Evolutionary conservation across 2,113 vertebrate species (phyloP).

Genomic region (Zootoca vivipara): DNA sequence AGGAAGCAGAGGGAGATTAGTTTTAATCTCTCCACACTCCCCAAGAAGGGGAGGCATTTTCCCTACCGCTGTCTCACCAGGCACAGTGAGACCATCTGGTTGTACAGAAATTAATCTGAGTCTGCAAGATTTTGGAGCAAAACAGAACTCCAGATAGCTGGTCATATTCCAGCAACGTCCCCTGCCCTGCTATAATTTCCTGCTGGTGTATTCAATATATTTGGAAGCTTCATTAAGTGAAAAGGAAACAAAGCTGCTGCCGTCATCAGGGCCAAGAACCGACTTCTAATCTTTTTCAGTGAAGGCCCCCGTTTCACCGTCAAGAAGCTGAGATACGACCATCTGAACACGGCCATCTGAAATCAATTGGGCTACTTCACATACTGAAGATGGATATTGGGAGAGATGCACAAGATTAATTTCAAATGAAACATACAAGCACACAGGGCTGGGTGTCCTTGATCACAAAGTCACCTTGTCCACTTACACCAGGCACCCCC

Average conservation of each 20-base stretch:
- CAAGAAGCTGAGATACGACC: too few relatives aligned
- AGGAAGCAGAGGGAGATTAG: neutral
- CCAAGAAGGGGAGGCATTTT: neutral
- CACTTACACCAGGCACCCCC: too few relatives aligned
- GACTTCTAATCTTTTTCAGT: neutral
- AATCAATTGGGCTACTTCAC: too few relatives aligned
- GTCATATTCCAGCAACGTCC: slow-evolving; percentile 32
- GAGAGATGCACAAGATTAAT: too few relatives aligned
- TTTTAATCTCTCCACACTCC: slow-evolving; percentile 11
- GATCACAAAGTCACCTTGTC: neutral
- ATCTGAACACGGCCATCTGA: too few relatives aligned
- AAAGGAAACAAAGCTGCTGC: slow-evolving; percentile 34
- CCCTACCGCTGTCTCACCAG: neutral
- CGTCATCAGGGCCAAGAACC: slow-evolving; percentile 31
- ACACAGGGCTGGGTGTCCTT: too few relatives aligned
- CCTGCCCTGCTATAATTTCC: slow-evolving; percentile 46
- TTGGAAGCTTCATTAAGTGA: slow-evolving; percentile 46
- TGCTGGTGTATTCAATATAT: slow-evolving; percentile 28
- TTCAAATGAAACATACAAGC: too few relatives aligned
- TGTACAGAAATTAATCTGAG: slow-evolving; percentile 48
- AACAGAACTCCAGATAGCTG: slow-evolving; percentile 55
- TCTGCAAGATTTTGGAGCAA: slow-evolving; percentile 47
- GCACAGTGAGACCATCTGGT: slow-evolving; percentile 42
- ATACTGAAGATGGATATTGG: too few relatives aligned
- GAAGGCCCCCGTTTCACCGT: neutral